Conservation (phyloP, 2,797 vertebrate species). For the Acanthurus leucopareius region DNA sequence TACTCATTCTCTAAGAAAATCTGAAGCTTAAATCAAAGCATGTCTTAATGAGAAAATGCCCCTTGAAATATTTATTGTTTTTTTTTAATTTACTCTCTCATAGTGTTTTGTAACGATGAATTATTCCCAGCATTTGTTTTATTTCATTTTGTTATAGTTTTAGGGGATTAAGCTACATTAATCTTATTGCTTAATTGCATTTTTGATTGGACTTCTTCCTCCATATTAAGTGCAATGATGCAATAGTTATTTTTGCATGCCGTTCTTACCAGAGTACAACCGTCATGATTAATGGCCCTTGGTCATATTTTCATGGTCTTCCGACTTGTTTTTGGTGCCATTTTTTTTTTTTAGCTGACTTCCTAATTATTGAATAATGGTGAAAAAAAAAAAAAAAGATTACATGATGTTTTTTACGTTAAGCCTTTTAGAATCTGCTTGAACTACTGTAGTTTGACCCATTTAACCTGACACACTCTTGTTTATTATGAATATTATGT, state of each 20-base stretch:
- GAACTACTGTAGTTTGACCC: neutral
- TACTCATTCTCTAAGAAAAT: neutral
- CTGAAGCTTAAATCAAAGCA: neutral
- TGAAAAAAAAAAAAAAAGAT: neutral
- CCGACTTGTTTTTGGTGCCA: neutral
- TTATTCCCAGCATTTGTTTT: neutral
- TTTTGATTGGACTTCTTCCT: neutral
- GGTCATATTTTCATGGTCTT: neutral
- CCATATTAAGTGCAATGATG: neutral
- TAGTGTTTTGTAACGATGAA: neutral
- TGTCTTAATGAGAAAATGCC: neutral
- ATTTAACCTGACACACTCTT: too few relatives aligned
- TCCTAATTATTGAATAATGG: neutral
- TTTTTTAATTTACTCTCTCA: neutral
- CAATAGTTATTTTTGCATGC: neutral
- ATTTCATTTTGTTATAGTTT: neutral
- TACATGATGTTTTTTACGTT: neutral
- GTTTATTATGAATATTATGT: conserved; percentile 32
- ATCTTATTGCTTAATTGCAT: neutral
- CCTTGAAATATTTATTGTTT: neutral
- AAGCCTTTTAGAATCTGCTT: neutral
- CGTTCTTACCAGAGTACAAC: neutral
- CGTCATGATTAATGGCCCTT: neutral
- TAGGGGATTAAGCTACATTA: neutral
- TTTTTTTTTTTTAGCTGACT: conserved; percentile 1